Percentiles rank a stretch among this genome's conserved stretches.
phyloP scores from a whole-genome alignment of 1,140 invertebrate genomes.

The Scaptomyza pallida region DNA sequence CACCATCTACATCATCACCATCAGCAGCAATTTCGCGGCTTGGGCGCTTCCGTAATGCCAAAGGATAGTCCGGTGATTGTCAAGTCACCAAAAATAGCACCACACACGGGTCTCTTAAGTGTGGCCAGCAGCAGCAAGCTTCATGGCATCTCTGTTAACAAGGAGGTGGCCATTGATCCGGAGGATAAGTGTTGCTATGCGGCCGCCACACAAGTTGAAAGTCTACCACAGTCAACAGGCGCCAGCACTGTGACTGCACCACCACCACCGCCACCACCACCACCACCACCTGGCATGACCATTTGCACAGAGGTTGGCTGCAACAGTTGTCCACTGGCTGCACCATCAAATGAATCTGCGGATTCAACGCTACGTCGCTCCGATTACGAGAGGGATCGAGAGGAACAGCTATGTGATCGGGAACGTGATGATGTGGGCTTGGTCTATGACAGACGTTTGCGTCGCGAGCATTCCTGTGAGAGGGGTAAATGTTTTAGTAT shows the following conservation, averaged over 20 bases:
- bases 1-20: conserved; percentile 59
- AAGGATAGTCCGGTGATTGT: conserved; percentile 83
- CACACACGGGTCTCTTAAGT: conserved; percentile 59
- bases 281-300: conserved; percentile 54
- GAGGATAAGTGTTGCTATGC: conserved; percentile 79
- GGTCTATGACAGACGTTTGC: conserved; percentile 70
- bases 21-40: conserved; percentile 72
- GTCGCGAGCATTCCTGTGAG: conserved; percentile 66
- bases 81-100: conserved; percentile 75
- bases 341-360: conserved; percentile 46
- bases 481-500: conserved; percentile 39
- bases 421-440: conserved; percentile 54
- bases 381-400: conserved; percentile 47
- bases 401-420: conserved; percentile 25
- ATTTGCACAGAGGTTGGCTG: conserved; percentile 78
- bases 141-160: conserved; percentile 76
- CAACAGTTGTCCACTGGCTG: conserved; percentile 66
- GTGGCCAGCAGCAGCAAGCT: conserved; percentile 67
- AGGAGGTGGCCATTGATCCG: conserved; percentile 83
- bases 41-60: conserved; percentile 80
- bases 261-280: conserved; percentile 15
- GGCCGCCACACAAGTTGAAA: conserved; percentile 52
- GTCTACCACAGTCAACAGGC: conserved; percentile 43
- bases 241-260: conserved; percentile 14
- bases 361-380: conserved; percentile 49